phyloP scores from a whole-genome alignment of 2,113 vertebrate genomes.

The Ariopsis seemanni region DNA sequence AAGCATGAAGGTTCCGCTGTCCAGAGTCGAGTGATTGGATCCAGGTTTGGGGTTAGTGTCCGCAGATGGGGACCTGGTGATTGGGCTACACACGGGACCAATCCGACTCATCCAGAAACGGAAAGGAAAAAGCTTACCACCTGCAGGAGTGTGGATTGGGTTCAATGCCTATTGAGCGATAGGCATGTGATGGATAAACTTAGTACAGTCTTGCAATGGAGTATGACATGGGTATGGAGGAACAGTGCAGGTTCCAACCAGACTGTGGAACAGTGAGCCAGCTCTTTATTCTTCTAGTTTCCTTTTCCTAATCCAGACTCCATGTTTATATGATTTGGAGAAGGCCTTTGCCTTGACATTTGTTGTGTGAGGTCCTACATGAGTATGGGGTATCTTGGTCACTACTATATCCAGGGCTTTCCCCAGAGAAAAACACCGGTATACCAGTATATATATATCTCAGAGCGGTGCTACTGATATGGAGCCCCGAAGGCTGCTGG shows the following conservation, averaged over 20 bases:
- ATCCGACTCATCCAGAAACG: neutral
- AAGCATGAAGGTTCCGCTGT: neutral
- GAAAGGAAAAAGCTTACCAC: neutral
- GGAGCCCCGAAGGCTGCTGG: no score
- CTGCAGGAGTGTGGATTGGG: neutral
- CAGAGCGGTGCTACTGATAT: no score
- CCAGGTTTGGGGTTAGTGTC: neutral
- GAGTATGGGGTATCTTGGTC: neutral
- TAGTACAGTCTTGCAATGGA: neutral
- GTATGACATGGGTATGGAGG: neutral
- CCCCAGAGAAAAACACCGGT: no score
- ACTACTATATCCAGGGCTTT: neutral
- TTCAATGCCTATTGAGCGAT: neutral
- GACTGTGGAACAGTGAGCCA: neutral
- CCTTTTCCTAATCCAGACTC: neutral
- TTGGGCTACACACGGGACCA: neutral
- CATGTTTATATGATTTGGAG: neutral
- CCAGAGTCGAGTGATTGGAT: neutral
- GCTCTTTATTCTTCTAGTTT: neutral
- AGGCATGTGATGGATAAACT: neutral
- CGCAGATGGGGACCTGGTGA: neutral
- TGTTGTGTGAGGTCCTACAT: neutral
- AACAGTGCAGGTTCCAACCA: neutral
- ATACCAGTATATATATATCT: no score
- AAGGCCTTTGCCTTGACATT: neutral